Evolutionary conservation across 2,888 invertebrate genomes (phyloP).

Genomic region (Camponotus fellah): DNA sequence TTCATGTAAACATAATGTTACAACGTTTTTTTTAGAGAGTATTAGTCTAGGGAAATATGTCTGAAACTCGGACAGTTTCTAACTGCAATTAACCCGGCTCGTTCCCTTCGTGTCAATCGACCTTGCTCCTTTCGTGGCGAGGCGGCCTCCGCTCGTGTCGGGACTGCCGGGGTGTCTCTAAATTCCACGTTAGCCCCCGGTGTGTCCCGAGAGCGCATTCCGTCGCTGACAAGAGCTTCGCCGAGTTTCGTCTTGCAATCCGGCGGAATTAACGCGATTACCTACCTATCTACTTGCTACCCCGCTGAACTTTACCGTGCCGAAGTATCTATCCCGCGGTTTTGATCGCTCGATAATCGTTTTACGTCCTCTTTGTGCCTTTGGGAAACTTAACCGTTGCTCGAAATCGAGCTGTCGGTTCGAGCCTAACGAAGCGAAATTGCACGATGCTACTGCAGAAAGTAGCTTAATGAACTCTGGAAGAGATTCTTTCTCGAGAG

Average conservation of each 20-base stretch:
- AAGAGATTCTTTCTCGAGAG: constrained; percentile 28
- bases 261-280: constrained; percentile 34
- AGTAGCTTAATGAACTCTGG: constrained; percentile 26
- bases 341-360: constrained; percentile 47
- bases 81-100: constrained; percentile 31
- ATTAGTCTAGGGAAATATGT: background rate
- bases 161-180: background rate
- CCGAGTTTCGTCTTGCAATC: constrained; percentile 34
- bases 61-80: constrained; percentile 18
- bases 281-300: constrained; percentile 8
- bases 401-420: constrained; percentile 44
- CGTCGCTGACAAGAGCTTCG: constrained; percentile 27
- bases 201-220: constrained; percentile 51
- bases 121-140: constrained; percentile 23
- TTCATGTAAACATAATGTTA: background rate
- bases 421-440: constrained; percentile 46
- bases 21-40: background rate
- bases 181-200: background rate
- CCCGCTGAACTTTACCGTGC: constrained; percentile 20
- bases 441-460: constrained; percentile 31
- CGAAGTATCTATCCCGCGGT: constrained; percentile 19
- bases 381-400: constrained; percentile 37
- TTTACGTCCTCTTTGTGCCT: constrained; percentile 48
- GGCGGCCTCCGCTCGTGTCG: constrained; percentile 1
- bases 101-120: constrained; percentile 30